Base-by-base conservation (phyloP, 2,888 invertebrate genomes). In the Drosophila infuscata region DNA sequence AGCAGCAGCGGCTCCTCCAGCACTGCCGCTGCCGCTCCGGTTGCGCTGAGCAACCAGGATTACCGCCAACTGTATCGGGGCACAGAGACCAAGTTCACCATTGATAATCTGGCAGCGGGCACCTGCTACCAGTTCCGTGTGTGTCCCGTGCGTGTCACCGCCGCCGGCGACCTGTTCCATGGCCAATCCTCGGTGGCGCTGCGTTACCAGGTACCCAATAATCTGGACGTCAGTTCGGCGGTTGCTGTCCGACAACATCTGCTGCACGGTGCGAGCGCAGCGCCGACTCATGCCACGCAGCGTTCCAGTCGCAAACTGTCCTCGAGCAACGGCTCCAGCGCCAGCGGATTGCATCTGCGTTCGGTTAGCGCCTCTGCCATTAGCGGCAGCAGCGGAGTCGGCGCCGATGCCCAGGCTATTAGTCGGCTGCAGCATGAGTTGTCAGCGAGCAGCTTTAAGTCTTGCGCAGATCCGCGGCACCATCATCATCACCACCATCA, bases 81-180 rank as follows among this genome's bases (percentile, higher is more conserved):
- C 65, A 89, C 94, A 71, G 95, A 95, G 82, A 94, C 95, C 67
- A 94, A 94, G 93, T 95, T 94, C 92, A 94, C 94, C 92, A 93
- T 96, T 92, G 94, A 95, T 93, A 95, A 96, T 91, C 94, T 98
- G 91, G 96, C 96, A 86, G 94, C 96, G 60, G 96, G 96, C 87
- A 95, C 95, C 64, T 96, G 96, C 91, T 97, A 97, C 94, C 94
- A 94, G 87, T 95, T 96, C 87, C 95, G 97, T 64, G 97, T 98
- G 76, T 96, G 96, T 93, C 96, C 96, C 35, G 95, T 97, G 87
- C 95, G 98, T 56, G 92, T 94, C 64, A 94, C 94, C 83, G 94
- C 95, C 48, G 82, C 81, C 32, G 91, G 90, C 1, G 94, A 95
- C 85, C 94, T 97, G 81, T 93, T 94, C 70, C 65, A 85, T 32